Evolutionary conservation across 2,888 invertebrate genomes (phyloP), one percentile per base, ranked within the genome.

Genomic region (Blastobasis lacticolella): DNA sequence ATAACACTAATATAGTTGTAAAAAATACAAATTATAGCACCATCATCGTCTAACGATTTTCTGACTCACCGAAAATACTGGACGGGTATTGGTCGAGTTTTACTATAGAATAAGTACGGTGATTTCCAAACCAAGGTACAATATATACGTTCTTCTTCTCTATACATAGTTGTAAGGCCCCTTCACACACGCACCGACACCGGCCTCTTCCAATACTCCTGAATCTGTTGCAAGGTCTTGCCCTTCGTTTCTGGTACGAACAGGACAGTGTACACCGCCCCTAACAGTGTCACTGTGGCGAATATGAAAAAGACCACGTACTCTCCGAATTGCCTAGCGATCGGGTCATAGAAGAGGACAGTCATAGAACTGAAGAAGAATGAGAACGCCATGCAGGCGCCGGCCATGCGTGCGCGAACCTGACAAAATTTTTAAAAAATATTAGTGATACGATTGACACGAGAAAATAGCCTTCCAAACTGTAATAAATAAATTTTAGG

Each of bases 201-300:
- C 4, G 47, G 47, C 23, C 69, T 68, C 49, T 70, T 70, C 81
- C 81, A 81, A 57, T 68, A 73, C 46, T 59, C 64, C 37, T 74
- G 71, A 48, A 88, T 88, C 10, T 78, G 66, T 37, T 78, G 70
- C 44, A 89, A 64, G 38, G 71, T 76, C 60, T 82, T 84, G 1
- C 86, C 88, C 52, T 80, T 88, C 0, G 89, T 89, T 64, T 89
- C 89, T 0, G 89, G 89, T 1, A 89, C 82, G 60, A 73, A 80
- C 0, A 84, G 56, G 1, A 82, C 53, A 1, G 84, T 81, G 58
- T 87, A 87, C 0, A 87, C 5, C 0, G 76, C 74, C 0, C 87
- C 81, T 6, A 73, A 64, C 0, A 82, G 46, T 0, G 82, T 80
- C 1, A 83, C 77, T 0, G 69, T 67, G 0, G 80, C 73, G 61